phyloP scores from a whole-genome alignment of 1,140 invertebrate species.

The Drosophila parabipectinata region DNA sequence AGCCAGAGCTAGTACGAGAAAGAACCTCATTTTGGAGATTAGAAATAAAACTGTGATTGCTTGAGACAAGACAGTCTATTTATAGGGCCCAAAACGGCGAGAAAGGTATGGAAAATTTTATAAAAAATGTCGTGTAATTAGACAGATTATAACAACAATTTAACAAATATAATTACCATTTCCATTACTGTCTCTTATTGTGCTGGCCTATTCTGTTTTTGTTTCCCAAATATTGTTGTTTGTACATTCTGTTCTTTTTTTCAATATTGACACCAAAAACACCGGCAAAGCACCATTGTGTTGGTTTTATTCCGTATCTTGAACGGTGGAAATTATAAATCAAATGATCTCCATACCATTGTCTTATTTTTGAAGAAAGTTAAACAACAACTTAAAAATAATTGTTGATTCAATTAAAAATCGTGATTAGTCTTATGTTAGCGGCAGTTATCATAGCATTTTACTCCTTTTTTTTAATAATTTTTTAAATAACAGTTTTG shows the following conservation, averaged over 20 bases:
- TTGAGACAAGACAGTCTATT: not conserved
- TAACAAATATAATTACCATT: not conserved
- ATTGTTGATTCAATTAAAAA: no score
- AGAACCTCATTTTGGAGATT: not conserved
- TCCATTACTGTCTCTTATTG: not conserved
- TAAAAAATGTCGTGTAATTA: not conserved
- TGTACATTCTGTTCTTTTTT: not conserved
- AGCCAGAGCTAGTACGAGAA: not conserved
- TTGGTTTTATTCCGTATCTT: no score
- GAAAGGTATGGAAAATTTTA: slow-evolving; percentile 2
- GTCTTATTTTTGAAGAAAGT: no score
- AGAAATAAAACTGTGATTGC: not conserved
- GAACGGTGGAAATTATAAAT: no score
- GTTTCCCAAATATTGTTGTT: not conserved
- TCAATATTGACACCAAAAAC: not conserved
- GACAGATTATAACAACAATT: not conserved
- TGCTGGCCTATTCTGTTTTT: not conserved
- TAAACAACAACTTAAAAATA: no score
- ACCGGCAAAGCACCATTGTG: no score
- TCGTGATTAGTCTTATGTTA: no score
- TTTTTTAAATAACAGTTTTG: no score
- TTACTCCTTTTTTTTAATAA: no score
- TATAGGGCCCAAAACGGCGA: not conserved
- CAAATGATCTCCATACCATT: no score
- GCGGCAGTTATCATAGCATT: no score